Conservation (phyloP, 2,797 vertebrate species). For the Parauchenoglanis ngamensis region DNA sequence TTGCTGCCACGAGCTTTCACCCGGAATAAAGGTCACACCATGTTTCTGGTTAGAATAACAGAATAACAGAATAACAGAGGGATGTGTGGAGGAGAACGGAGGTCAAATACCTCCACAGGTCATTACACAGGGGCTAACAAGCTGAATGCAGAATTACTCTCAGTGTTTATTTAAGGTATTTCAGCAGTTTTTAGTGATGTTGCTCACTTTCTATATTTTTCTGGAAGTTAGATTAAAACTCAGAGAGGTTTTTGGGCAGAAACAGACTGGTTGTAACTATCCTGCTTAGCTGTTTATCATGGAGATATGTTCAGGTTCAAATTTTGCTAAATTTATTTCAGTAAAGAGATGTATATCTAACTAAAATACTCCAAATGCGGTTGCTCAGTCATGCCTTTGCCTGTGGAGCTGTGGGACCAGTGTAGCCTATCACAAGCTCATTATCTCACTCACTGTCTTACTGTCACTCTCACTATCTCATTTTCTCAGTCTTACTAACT, state of each 20-base stretch:
- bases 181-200: not conserved
- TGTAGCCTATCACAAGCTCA: not conserved
- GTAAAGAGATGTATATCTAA: not conserved
- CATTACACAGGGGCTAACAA: not conserved
- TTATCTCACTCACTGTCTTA: not conserved
- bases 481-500: not conserved
- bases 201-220: not conserved
- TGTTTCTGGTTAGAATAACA: conserved; percentile 61
- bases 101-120: conserved; percentile 28
- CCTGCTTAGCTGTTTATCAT: not conserved
- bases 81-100: conserved; percentile 35
- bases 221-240: not conserved
- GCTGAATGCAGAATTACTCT: not conserved
- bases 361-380: not conserved
- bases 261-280: no score
- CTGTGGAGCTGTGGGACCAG: not conserved
- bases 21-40: conserved; percentile 69
- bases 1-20: conserved; percentile 62
- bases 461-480: not conserved
- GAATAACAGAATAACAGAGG: conserved; percentile 55
- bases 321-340: not conserved
- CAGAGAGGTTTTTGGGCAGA: not conserved
- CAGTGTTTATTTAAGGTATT: not conserved
- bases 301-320: not conserved
- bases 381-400: not conserved